These are phyloP conservation scores for Eurytoma californica DNA, from an alignment of 2,888 invertebrate genomes.

Conservation along the genomic window DNA sequence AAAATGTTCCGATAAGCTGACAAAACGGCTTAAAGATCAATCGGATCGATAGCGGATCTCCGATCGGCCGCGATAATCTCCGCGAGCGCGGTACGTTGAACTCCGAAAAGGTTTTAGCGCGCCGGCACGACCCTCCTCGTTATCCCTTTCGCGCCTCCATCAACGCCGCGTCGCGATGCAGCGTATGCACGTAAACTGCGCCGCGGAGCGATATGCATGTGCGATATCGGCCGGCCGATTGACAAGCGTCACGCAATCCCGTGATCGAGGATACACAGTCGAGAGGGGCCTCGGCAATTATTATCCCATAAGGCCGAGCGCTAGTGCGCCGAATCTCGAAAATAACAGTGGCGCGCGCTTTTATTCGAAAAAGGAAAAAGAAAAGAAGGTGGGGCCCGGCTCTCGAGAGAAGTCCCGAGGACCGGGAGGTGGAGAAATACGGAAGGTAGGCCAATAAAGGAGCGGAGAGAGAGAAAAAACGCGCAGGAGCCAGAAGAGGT, in stretches of 20 bases:
- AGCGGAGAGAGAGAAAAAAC: conserved; percentile 38
- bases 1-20: no score
- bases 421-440: conserved; percentile 40
- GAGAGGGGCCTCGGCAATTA: conserved; percentile 31
- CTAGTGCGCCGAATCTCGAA: conserved; percentile 46
- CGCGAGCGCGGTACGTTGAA: not conserved
- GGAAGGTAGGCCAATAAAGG: conserved; percentile 45
- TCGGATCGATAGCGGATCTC: not conserved
- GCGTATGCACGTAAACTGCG: not conserved
- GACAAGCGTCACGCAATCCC: conserved; percentile 43
- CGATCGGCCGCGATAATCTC: not conserved
- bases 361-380: not conserved
- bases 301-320: conserved; percentile 39
- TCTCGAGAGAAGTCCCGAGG: not conserved
- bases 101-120: not conserved
- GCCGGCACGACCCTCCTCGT: not conserved
- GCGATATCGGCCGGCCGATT: conserved; percentile 11
- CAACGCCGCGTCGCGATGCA: not conserved
- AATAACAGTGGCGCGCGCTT: conserved; percentile 61
- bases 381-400: conserved; percentile 13
- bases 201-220: no score
- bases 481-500: not conserved
- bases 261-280: conserved; percentile 36
- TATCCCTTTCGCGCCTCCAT: not conserved
- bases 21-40: not conserved